Base-by-base conservation (phyloP, 2,113 vertebrate genomes). In the Vulpes ferrilata region DNA sequence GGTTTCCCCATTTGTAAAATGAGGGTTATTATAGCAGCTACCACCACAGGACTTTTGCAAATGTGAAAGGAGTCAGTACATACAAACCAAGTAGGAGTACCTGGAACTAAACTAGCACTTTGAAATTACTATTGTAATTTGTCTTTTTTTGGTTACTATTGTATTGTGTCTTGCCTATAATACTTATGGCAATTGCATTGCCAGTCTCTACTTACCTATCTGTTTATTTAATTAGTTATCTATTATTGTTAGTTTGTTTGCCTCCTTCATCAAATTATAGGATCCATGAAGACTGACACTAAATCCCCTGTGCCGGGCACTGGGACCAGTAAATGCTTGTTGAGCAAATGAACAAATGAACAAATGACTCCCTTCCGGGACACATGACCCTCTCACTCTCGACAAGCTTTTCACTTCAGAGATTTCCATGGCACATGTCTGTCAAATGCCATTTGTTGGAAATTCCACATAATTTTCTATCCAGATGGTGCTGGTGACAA, bases 401-500 rank as follows among this genome's bases (percentile, higher is more conserved):
- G 3, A 60, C 78, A 92, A 87, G 74, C 4, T 69, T 90, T 88
- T 84, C 5, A 38, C 92, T 79, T 60, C 15, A 59, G 76, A 95
- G 84, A 80, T 57, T 85, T 92, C 81, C 65, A 67, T 4, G 15
- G 90, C 71, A 83, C 23, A 12, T 62, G 92, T 73, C 95, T 94
- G 76, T 96, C 97, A 96, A 90, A 78, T 51, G 59, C 59, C 96
- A 43, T 92, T 97, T 90, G 81, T 57, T 96, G 96, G 90, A 93
- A 91, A 95, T 76, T 86, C 88, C 78, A 69, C 71, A 59, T 83
- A 62, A 32, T 43, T 93, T 95, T 69, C 51, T 79, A 32, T 88
- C 95, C 97, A 98, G 97, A 98, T 97, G 98, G 98, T 94, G 73
- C 94, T 84, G 0, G 9, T 11, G 65, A 92, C 96, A 94, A 89